Conservation (phyloP, 2,797 vertebrate genomes). For the Decapterus maruadsi region DNA sequence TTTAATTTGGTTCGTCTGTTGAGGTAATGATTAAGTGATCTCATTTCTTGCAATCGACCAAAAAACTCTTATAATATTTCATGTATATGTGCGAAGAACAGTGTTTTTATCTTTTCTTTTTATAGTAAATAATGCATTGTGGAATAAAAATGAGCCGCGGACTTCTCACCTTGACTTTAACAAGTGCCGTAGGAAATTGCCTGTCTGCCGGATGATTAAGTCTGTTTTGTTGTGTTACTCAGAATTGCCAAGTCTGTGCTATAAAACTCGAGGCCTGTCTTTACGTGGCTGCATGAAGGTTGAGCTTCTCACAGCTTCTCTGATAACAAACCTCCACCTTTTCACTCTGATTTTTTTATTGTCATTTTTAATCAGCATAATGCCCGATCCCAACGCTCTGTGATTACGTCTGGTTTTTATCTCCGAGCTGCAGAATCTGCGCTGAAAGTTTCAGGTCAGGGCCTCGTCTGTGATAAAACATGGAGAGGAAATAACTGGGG, state of each 20-base stretch:
- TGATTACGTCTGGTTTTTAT: slow-evolving; percentile 36
- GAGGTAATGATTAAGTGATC: slow-evolving; percentile 22
- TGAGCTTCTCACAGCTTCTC: slow-evolving; percentile 49
- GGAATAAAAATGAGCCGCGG: slow-evolving; percentile 26
- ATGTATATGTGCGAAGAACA: slow-evolving; percentile 1
- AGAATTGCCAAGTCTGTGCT: slow-evolving; percentile 38
- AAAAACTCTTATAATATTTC: not conserved
- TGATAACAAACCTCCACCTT: slow-evolving; percentile 46
- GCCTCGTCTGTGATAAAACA: not conserved
- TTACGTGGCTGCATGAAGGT: slow-evolving; percentile 11
- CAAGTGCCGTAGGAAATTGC: slow-evolving; percentile 40
- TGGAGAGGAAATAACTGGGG: not conserved
- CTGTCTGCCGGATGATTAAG: slow-evolving; percentile 45
- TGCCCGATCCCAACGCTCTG: slow-evolving; percentile 27
- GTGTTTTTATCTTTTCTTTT: not conserved
- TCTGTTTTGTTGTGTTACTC: slow-evolving; percentile 32
- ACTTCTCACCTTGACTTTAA: slow-evolving; percentile 42
- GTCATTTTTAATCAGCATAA: slow-evolving; percentile 55
- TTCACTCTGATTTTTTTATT: slow-evolving; percentile 27
- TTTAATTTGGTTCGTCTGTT: slow-evolving; percentile 29
- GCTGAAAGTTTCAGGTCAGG: not conserved
- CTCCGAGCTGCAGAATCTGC: not conserved
- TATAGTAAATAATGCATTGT: slow-evolving; percentile 39
- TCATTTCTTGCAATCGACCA: slow-evolving; percentile 26
- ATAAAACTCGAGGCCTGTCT: slow-evolving; percentile 24